phyloP scores from a whole-genome alignment of 2,113 vertebrate genomes.

The Lepus timidus region DNA sequence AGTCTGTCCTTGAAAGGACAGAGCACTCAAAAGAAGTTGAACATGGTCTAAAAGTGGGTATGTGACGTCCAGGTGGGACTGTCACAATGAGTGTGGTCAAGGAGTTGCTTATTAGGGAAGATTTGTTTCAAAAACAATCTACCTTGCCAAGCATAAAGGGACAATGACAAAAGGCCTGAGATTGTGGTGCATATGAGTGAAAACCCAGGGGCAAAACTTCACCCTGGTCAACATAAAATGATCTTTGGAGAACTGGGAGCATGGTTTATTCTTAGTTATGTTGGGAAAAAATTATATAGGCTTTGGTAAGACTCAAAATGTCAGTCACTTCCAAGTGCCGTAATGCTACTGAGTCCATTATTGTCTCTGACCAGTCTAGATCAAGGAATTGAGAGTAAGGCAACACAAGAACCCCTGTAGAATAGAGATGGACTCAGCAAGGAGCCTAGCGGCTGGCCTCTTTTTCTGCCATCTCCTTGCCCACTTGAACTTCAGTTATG shows the following conservation, averaged over 20 bases:
- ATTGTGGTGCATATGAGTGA: background rate
- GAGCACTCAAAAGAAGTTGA: background rate
- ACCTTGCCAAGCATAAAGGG: background rate
- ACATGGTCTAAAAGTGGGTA: background rate
- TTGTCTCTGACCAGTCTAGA: background rate
- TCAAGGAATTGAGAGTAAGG: background rate
- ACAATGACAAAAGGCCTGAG: background rate
- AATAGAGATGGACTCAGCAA: background rate
- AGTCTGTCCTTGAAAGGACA: background rate
- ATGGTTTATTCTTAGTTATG: background rate
- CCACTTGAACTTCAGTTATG: background rate
- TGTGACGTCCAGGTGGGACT: background rate
- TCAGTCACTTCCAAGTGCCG: background rate
- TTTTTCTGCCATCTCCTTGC: background rate
- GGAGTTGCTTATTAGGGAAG: background rate
- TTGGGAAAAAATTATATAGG: background rate
- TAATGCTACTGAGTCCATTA: background rate
- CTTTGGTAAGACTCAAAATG: background rate
- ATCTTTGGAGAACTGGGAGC: background rate
- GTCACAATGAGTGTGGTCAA: background rate
- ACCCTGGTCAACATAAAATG: background rate
- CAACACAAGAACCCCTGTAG: background rate
- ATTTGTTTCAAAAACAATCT: background rate
- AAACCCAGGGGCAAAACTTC: background rate
- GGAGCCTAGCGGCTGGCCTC: background rate